phyloP scores from a whole-genome alignment of 2,888 invertebrate species.

The Cyclophora albipunctata region DNA sequence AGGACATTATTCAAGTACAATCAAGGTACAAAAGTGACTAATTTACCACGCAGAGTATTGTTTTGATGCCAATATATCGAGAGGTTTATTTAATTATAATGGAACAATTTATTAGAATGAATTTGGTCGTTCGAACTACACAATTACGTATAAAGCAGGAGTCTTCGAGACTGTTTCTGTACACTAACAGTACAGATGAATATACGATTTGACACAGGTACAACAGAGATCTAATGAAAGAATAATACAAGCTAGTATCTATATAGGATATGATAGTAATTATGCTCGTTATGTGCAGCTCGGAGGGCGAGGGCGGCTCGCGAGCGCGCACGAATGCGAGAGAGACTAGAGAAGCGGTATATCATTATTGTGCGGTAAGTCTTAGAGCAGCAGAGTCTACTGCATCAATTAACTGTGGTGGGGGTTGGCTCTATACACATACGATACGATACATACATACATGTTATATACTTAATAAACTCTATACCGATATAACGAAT shows the following conservation, averaged over 20 bases:
- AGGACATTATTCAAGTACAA: conserved; percentile 67
- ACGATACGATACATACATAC: conserved; percentile 23
- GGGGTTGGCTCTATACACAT: conserved; percentile 48
- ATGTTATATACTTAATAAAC: conserved; percentile 35
- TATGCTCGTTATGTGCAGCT: conserved; percentile 68
- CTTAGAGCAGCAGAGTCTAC: conserved; percentile 68
- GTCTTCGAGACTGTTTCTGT: conserved; percentile 53
- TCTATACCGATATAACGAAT: conserved; percentile 39
- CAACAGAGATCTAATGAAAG: conserved; percentile 75
- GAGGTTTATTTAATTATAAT: conserved; percentile 38
- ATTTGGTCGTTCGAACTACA: conserved; percentile 61
- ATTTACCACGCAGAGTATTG: conserved; percentile 70
- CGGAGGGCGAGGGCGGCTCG: conserved; percentile 43
- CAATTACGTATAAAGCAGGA: conserved; percentile 54
- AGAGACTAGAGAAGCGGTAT: conserved; percentile 71
- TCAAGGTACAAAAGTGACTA: conserved; percentile 75
- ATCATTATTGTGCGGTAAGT: conserved; percentile 34
- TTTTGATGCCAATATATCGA: conserved; percentile 50
- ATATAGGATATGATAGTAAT: conserved; percentile 71
- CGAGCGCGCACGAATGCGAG: conserved; percentile 51
- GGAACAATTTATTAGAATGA: conserved; percentile 10
- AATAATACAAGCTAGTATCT: conserved; percentile 70
- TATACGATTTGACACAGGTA: conserved; percentile 72
- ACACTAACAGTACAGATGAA: conserved; percentile 63
- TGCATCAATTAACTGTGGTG: conserved; percentile 73